Percentiles rank a stretch among this genome's conserved stretches.
These are phyloP conservation scores for Muscidifurax raptorellus DNA, from an alignment of 1,140 invertebrate species.

Conservation along the genomic window DNA sequence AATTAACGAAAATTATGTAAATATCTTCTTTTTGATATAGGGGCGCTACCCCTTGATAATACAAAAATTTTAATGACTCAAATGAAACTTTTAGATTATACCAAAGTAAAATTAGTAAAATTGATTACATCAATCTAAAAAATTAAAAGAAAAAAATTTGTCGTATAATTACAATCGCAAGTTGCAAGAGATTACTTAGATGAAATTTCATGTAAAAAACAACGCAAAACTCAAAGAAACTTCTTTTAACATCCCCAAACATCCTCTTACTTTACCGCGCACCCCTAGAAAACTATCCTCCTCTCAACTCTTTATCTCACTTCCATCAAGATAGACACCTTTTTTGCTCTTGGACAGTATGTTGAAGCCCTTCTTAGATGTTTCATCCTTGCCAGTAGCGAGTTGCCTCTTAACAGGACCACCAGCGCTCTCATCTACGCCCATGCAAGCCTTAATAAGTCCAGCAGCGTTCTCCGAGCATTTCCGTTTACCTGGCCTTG, in stretches of 20 bases:
- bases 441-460: conserved; percentile 82
- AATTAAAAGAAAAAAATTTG: not conserved
- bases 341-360: conserved; percentile 73
- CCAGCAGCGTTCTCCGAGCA: conserved; percentile 82
- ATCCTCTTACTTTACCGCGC: not conserved
- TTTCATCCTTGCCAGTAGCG: conserved; percentile 70
- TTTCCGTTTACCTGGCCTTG: conserved; percentile 79
- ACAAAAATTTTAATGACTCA: not conserved
- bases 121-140: not conserved
- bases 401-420: conserved; percentile 72
- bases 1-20: not conserved
- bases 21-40: too few species aligned
- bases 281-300: conserved; percentile 2
- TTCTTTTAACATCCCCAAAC: not conserved
- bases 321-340: conserved; percentile 65
- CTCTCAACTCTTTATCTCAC: not conserved
- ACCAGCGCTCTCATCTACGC: conserved; percentile 75
- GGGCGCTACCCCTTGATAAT: too few species aligned
- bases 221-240: not conserved
- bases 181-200: not conserved
- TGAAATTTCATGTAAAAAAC: not conserved
- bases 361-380: conserved; percentile 72
- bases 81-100: not conserved
- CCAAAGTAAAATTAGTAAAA: not conserved
- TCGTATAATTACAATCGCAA: not conserved